These are phyloP conservation scores for Cerastoderma edule DNA, from an alignment of 2,888 invertebrate genomes.

Conservation along the genomic window DNA sequence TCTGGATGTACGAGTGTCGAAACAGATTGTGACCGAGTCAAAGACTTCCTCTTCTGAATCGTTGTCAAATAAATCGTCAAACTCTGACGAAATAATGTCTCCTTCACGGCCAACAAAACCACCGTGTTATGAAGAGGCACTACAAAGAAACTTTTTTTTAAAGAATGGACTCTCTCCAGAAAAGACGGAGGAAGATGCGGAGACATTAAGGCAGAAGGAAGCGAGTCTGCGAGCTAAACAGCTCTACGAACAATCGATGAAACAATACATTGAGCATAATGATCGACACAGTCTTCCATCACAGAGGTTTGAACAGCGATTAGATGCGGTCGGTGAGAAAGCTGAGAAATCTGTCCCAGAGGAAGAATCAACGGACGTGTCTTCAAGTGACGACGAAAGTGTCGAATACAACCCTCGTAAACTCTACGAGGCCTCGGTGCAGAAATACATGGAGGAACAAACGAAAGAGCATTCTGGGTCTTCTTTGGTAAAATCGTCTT, in stretches of 20 bases:
- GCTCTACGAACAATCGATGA: constrained; percentile 77
- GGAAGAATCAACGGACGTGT: constrained; percentile 36
- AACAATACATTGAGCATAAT: constrained; percentile 59
- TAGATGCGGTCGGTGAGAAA: constrained; percentile 47
- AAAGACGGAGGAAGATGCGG: constrained; percentile 62
- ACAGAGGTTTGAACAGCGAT: constrained; percentile 52
- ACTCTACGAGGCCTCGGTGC: constrained; percentile 77
- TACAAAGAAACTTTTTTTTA: constrained; percentile 72
- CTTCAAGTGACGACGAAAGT: constrained; percentile 51
- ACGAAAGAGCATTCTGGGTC: constrained; percentile 25
- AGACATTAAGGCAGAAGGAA: constrained; percentile 66
- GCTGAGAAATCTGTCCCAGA: constrained; percentile 41
- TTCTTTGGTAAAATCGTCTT: constrained; percentile 51
- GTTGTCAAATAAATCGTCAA: constrained; percentile 35
- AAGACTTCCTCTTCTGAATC: constrained; percentile 28
- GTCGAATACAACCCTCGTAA: constrained; percentile 61
- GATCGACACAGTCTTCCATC: constrained; percentile 43
- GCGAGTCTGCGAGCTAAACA: constrained; percentile 75
- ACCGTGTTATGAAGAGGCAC: constrained; percentile 78
- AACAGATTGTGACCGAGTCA: constrained; percentile 36
- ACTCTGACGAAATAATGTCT: constrained; percentile 30
- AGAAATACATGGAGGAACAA: constrained; percentile 63
- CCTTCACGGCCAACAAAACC: constrained; percentile 72
- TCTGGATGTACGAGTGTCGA: constrained; percentile 38
- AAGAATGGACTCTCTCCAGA: constrained; percentile 65